Percentiles rank a stretch among this genome's conserved stretches.
Conservation (phyloP, 2,888 invertebrate species). For the Noctuana brunneofusca region DNA sequence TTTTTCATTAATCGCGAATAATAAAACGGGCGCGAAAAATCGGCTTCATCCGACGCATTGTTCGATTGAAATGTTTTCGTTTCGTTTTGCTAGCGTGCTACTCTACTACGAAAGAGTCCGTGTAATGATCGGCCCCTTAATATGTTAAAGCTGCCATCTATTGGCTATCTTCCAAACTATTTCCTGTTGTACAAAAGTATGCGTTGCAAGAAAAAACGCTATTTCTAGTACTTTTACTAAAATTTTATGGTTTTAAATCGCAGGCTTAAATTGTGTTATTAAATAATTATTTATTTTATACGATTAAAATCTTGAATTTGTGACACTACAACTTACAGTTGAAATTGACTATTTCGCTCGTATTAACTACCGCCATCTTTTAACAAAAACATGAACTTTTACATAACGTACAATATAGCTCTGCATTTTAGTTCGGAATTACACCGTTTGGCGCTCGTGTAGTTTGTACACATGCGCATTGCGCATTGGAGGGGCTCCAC, state of each 20-base stretch:
- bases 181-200: not conserved
- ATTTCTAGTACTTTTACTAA: too few species aligned
- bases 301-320: too few species aligned
- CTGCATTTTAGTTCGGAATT: not conserved
- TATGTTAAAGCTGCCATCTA: conserved; percentile 40
- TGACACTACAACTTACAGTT: too few species aligned
- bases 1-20: conserved; percentile 50
- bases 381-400: not conserved
- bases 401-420: not conserved
- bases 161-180: not conserved
- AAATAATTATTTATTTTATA: too few species aligned
- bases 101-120: conserved; percentile 42
- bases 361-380: not conserved
- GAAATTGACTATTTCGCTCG: too few species aligned
- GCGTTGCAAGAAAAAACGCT: not conserved
- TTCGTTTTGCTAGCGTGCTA: conserved; percentile 40
- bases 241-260: too few species aligned
- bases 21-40: conserved; percentile 68
- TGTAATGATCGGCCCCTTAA: conserved; percentile 62
- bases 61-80: conserved; percentile 71
- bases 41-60: conserved; percentile 62
- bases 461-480: conserved; percentile 66
- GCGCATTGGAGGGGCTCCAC: conserved; percentile 69
- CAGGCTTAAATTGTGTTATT: too few species aligned
- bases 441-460: not conserved